phyloP scores from a whole-genome alignment of 2,797 vertebrate genomes.

The Synaphobranchus kaupii region DNA sequence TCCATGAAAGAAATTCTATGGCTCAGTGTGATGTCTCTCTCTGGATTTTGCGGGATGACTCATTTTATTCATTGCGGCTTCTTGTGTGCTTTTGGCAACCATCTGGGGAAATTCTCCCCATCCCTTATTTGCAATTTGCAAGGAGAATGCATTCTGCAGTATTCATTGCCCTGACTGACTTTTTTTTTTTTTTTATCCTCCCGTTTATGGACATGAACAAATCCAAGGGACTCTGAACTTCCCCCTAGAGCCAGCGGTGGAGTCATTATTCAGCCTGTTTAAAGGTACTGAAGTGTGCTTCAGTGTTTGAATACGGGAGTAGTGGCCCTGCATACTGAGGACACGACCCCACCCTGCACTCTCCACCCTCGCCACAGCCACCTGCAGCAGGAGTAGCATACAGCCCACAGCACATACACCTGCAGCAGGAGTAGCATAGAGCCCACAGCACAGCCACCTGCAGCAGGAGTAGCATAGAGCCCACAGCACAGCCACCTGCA shows the following conservation, averaged over 20 bases:
- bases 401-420: neutral
- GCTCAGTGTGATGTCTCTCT: neutral
- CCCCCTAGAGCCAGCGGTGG: neutral
- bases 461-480: neutral
- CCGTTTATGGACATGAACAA: neutral
- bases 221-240: neutral
- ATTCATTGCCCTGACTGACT: neutral
- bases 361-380: neutral
- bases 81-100: neutral
- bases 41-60: neutral
- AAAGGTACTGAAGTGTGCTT: neutral
- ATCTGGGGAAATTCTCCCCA: neutral
- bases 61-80: conserved; percentile 1
- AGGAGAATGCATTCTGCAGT: neutral
- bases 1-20: neutral
- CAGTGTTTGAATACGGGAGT: neutral
- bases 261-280: neutral
- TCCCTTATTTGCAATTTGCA: neutral
- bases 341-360: neutral
- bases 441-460: neutral
- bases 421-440: neutral
- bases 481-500: neutral
- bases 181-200: neutral
- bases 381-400: neutral
- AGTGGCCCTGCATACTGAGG: too few relatives aligned